Evolutionary conservation across 2,888 invertebrate species (phyloP).

Genomic region (Exocentrus adspersus): DNA sequence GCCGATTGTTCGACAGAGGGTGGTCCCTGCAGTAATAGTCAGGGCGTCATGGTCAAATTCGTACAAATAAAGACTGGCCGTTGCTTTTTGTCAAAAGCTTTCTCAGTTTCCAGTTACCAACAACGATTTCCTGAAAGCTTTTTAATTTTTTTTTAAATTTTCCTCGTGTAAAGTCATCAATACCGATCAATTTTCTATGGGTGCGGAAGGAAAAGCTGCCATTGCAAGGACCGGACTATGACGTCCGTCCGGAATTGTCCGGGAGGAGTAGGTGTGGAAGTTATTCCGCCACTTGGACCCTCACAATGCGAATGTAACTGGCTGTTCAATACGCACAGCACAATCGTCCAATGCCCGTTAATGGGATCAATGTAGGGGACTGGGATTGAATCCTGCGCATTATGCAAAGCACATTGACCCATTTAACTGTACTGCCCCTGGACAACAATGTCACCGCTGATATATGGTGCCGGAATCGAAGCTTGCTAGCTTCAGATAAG

Average conservation of each 20-base stretch:
- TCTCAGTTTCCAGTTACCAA: too few species aligned
- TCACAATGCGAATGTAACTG: slow-evolving; percentile 28
- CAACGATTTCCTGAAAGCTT: too few species aligned
- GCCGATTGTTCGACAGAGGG: neutral
- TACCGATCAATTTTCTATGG: too few species aligned
- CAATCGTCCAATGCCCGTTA: slow-evolving; percentile 57
- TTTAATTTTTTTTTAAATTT: too few species aligned
- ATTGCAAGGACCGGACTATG: neutral
- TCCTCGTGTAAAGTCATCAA: too few species aligned
- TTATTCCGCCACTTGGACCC: slow-evolving; percentile 26
- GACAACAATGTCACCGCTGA: slow-evolving; percentile 47
- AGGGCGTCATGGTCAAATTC: too few species aligned
- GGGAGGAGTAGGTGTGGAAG: slow-evolving; percentile 13
- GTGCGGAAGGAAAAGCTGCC: too few species aligned
- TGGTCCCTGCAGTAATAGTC: neutral
- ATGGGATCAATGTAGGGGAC: slow-evolving; percentile 58
- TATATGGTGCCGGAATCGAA: slow-evolving; percentile 12
- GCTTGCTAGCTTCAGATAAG: neutral
- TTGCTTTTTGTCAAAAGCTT: too few species aligned
- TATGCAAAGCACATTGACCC: slow-evolving; percentile 57
- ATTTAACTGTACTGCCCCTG: slow-evolving; percentile 49
- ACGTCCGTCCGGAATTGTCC: neutral
- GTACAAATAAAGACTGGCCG: too few species aligned
- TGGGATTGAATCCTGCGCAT: slow-evolving; percentile 59
- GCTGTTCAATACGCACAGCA: slow-evolving; percentile 51